Evolutionary conservation across 2,113 vertebrate species (phyloP).

Genomic region (Hippocampus comes): DNA sequence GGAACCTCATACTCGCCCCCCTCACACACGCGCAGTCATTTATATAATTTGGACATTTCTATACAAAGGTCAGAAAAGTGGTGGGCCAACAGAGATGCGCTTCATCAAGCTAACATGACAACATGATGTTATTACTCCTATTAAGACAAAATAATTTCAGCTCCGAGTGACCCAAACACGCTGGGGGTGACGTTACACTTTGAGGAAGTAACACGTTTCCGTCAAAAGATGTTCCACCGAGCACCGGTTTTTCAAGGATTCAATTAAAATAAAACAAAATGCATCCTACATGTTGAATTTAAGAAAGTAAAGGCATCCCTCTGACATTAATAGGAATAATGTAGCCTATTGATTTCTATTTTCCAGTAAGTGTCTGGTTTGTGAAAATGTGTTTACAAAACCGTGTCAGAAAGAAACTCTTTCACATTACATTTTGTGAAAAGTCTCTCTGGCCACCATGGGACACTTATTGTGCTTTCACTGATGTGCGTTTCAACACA

Average conservation of each 20-base stretch:
- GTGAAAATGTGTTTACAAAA: background rate
- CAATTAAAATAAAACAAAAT: background rate
- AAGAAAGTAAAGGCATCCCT: background rate
- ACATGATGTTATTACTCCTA: conserved; percentile 28
- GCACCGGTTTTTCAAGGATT: conserved; percentile 4
- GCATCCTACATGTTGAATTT: background rate
- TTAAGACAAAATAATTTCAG: conserved; percentile 37
- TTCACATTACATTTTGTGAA: background rate
- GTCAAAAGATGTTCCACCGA: background rate
- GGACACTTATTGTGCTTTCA: conserved; percentile 5
- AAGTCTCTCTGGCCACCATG: background rate
- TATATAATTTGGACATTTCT: conserved; percentile 69
- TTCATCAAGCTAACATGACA: conserved; percentile 27
- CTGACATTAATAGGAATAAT: background rate
- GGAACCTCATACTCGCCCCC: conserved; percentile 1
- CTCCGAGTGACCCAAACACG: conserved; percentile 20
- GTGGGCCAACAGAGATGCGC: conserved; percentile 39
- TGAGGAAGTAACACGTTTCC: background rate
- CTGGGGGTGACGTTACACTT: background rate
- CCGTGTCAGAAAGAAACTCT: background rate
- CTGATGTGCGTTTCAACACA: conserved; percentile 31
- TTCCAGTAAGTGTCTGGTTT: background rate
- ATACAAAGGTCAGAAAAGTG: conserved; percentile 59
- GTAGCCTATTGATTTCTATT: background rate
- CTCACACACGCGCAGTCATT: conserved; percentile 44